phyloP scores from a whole-genome alignment of 2,797 vertebrate genomes.

The Carapus acus region DNA sequence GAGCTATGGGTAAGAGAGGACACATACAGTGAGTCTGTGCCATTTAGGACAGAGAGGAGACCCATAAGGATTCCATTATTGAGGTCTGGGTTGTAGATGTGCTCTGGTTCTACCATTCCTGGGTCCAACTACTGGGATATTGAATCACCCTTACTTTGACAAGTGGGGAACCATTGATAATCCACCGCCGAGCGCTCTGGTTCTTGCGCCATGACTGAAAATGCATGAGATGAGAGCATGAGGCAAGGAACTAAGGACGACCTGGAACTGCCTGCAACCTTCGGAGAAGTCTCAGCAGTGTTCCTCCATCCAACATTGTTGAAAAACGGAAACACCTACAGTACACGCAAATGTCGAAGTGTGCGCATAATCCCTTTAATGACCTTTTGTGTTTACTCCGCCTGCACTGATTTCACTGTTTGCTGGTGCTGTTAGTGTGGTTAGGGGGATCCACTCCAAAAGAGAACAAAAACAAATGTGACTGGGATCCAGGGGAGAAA shows the following conservation, averaged over 20 bases:
- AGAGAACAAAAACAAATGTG: slow-evolving; percentile 55
- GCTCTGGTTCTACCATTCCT: background rate
- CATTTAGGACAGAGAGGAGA: background rate
- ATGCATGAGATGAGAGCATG: slow-evolving; percentile 55
- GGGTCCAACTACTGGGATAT: slow-evolving; percentile 23
- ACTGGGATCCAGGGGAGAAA: slow-evolving; percentile 48
- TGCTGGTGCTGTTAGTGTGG: slow-evolving; percentile 62
- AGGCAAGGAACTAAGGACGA: slow-evolving; percentile 35
- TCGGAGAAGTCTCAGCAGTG: background rate
- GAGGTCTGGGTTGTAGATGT: slow-evolving; percentile 26
- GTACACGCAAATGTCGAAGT: no score
- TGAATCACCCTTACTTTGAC: slow-evolving; percentile 68
- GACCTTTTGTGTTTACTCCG: slow-evolving; percentile 1
- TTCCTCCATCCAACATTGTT: background rate
- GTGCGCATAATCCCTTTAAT: no score
- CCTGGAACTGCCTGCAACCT: slow-evolving; percentile 5
- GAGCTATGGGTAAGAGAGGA: background rate
- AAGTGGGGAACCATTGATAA: slow-evolving; percentile 68
- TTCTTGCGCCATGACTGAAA: slow-evolving; percentile 74
- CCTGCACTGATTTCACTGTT: slow-evolving; percentile 8
- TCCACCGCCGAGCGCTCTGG: slow-evolving; percentile 66
- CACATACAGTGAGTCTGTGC: background rate
- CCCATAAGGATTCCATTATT: background rate
- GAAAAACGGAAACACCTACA: no score
- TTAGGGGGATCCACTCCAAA: slow-evolving; percentile 44